A percentile compares a stretch with the other conserved stretches of the same genome.
phyloP scores from a whole-genome alignment of 2,113 vertebrate genomes.

The Platysternon megacephalum region DNA sequence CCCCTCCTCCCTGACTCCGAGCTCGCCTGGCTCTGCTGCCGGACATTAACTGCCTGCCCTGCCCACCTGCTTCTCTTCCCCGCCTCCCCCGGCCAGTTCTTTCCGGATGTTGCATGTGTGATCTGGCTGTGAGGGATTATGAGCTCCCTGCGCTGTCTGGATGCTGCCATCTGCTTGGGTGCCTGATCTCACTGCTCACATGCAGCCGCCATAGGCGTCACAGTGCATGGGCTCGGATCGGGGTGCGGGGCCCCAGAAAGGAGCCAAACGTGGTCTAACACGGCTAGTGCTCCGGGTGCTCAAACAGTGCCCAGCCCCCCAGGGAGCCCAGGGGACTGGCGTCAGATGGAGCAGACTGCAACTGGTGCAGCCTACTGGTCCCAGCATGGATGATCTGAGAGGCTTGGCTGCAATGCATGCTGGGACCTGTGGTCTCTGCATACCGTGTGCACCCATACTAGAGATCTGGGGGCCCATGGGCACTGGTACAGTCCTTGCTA shows the following conservation, averaged over 20 bases:
- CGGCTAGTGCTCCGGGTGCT: too few species aligned
- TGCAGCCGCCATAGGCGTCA: background rate
- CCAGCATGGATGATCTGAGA: background rate
- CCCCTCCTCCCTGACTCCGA: background rate
- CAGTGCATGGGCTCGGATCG: too few species aligned
- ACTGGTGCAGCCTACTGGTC: too few species aligned
- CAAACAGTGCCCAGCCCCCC: background rate
- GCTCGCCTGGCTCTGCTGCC: background rate
- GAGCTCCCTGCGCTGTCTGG: background rate
- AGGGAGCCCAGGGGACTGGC: too few species aligned
- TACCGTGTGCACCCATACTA: background rate
- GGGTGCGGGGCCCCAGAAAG: background rate
- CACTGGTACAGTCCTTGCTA: background rate
- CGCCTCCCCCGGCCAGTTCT: background rate
- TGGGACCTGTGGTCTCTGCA: background rate
- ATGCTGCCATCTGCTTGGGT: background rate
- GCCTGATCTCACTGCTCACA: background rate
- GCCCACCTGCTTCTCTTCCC: background rate
- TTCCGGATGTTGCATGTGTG: background rate
- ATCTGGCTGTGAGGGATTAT: background rate
- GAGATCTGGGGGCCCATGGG: background rate
- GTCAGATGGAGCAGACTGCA: too few species aligned
- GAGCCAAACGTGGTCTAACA: too few species aligned
- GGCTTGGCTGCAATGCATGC: background rate
- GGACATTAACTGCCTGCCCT: background rate